phyloP scores from a whole-genome alignment of 2,888 invertebrate species.

The Masnerella sp. region DNA sequence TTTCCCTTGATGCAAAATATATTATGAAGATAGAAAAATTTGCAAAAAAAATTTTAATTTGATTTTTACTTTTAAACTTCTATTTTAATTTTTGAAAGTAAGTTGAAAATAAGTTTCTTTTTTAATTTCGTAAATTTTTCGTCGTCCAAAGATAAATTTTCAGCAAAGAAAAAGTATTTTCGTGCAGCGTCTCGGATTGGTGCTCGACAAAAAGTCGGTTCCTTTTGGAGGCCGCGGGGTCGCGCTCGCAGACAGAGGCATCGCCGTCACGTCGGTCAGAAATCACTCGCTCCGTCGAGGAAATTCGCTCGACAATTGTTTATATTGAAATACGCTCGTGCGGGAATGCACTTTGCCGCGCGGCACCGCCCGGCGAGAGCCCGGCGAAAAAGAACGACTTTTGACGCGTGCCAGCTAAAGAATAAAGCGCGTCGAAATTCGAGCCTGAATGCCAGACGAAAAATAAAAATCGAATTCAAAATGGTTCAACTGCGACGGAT shows the following conservation, averaged over 20 bases:
- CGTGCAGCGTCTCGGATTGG: conserved; percentile 29
- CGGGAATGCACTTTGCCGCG: conserved; percentile 65
- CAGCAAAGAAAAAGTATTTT: conserved; percentile 12
- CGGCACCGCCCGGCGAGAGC: conserved; percentile 46
- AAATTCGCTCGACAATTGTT: conserved; percentile 71
- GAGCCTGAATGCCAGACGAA: conserved; percentile 47
- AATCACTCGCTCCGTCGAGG: conserved; percentile 69
- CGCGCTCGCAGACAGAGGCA: conserved; percentile 69
- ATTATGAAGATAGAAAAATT: too few relatives aligned
- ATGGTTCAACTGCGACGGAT: too few relatives aligned
- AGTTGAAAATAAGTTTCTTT: too few relatives aligned
- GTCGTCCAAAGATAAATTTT: conserved; percentile 6
- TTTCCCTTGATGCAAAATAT: too few relatives aligned
- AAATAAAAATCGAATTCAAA: conserved; percentile 27
- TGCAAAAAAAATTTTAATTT: background rate
- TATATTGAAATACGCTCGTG: conserved; percentile 72
- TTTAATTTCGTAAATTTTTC: background rate
- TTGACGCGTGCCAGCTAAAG: conserved; percentile 47
- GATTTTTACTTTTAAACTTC: conserved; percentile 3
- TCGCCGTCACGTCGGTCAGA: conserved; percentile 71
- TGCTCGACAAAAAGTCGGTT: conserved; percentile 36
- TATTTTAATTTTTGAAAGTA: background rate
- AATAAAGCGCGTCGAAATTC: conserved; percentile 54
- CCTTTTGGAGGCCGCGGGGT: conserved; percentile 63
- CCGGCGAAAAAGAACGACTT: conserved; percentile 56